Conservation (phyloP, 2,888 invertebrate genomes). For the Noctua comes region DNA sequence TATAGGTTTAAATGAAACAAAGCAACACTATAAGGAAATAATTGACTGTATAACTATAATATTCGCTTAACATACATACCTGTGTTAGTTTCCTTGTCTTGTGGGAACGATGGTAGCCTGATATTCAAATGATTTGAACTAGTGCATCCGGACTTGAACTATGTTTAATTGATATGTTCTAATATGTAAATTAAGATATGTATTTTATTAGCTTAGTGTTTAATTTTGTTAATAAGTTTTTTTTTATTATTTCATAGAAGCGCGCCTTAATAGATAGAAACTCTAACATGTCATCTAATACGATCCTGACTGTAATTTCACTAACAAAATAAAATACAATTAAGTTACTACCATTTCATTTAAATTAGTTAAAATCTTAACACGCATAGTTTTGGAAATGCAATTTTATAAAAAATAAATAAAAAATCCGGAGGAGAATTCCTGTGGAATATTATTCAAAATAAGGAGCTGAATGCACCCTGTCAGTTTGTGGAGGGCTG, state of each 20-base stretch:
- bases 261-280: neutral
- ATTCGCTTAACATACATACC: neutral
- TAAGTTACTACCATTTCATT: neutral
- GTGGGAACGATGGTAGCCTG: slow-evolving; percentile 19
- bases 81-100: slow-evolving; percentile 26
- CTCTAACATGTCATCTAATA: neutral
- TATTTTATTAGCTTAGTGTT: neutral
- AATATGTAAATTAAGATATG: neutral
- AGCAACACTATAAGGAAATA: slow-evolving; percentile 15
- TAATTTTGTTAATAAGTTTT: neutral
- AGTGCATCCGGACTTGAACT: neutral
- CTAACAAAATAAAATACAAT: neutral
- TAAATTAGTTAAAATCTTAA: neutral
- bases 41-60: slow-evolving; percentile 5
- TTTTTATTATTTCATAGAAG: neutral
- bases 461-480: too few species aligned
- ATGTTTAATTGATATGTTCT: neutral
- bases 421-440: too few species aligned
- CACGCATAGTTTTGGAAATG: too few species aligned
- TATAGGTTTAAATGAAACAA: neutral
- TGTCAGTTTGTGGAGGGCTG: too few species aligned
- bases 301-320: neutral
- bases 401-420: too few species aligned
- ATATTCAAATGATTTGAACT: slow-evolving; percentile 27
- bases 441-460: too few species aligned